A percentile compares a stretch with the other conserved stretches of the same genome.
phyloP scores from a whole-genome alignment of 2,797 vertebrate species.

The Coranthus polyacanthus region DNA sequence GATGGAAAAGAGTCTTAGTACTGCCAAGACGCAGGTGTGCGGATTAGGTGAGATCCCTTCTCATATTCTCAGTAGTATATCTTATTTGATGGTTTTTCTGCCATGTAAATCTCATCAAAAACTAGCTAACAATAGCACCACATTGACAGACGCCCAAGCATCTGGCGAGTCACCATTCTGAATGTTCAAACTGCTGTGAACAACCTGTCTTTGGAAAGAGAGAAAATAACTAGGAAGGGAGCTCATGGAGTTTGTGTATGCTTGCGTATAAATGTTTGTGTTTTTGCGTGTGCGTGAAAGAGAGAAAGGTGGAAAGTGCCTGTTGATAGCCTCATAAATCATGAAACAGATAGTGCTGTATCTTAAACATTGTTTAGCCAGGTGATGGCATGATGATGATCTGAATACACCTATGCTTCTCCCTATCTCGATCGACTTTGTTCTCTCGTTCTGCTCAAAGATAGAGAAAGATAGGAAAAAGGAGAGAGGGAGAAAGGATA shows the following conservation, averaged over 20 bases:
- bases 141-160: conserved; percentile 82
- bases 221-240: conserved; percentile 55
- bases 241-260: conserved; percentile 38
- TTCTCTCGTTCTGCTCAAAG: conserved; percentile 44
- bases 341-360: conserved; percentile 66
- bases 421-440: conserved; percentile 34
- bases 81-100: conserved; percentile 83
- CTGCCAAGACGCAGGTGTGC: conserved; percentile 79
- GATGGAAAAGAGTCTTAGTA: conserved; percentile 55
- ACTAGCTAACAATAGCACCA: conserved; percentile 82
- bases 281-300: conserved; percentile 25
- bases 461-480: conserved; percentile 44
- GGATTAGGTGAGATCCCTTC: conserved; percentile 78
- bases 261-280: conserved; percentile 24
- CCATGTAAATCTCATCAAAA: conserved; percentile 86
- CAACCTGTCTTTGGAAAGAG: conserved; percentile 74
- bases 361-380: conserved; percentile 71
- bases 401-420: conserved; percentile 48
- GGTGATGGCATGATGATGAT: conserved; percentile 67
- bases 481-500: conserved; percentile 34
- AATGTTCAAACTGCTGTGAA: conserved; percentile 80
- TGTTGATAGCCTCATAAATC: conserved; percentile 77
- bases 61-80: conserved; percentile 78
- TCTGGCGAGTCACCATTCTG: conserved; percentile 76
- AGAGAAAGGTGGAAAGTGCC: conserved; percentile 25